Evolutionary conservation across 2,113 vertebrate genomes (phyloP), one percentile per base, ranked within the genome.

Genomic region (Acrocephalus arundinaceus): DNA sequence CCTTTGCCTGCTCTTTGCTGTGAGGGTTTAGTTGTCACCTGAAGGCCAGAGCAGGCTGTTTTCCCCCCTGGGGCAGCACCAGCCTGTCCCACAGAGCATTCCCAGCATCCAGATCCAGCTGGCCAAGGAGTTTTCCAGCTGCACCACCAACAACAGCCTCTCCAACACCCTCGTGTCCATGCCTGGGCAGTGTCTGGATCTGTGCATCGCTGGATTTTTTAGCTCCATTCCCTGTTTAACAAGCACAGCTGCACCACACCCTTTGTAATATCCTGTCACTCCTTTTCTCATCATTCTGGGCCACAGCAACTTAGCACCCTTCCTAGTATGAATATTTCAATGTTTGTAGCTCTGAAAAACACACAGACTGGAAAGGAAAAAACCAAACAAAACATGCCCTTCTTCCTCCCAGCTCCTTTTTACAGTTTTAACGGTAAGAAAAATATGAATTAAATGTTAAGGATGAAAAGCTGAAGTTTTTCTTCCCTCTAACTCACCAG

Each of bases 401-500:
- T 45, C 24, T 43, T 61, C 12, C 9, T 31, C 18, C 5, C 51
- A 70, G 6, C 11, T 89, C 30, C 39, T 74, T 87, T 77, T 66
- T 27, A 45, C 17, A 46, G 10, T 70, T 90, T 54, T 39, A 95
- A 43, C 89, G 97, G 66, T 84, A 89, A 77, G 75, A 89, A 55
- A 65, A 94, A 89, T 43, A 83, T 63, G 67, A 91, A 95, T 94
- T 91, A 94, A 93, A 96, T 70, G 18, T 51, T 84, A 19, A 19
- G 37, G 72, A 71, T 51, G 66, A 52, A 59, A 93, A 82, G 57
- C 30, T 90, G 87, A 94, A 94, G 28, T 62, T 37, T 41, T 88
- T 91, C 96, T 94, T n/a, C 83, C 81, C 89, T 91, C 89, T 94
- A 79, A 71, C 76, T 79, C 92, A 85, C 74, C 91, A 92, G 87